Conservation (phyloP, 2,113 vertebrate species). For the Lipophrys pholis region DNA sequence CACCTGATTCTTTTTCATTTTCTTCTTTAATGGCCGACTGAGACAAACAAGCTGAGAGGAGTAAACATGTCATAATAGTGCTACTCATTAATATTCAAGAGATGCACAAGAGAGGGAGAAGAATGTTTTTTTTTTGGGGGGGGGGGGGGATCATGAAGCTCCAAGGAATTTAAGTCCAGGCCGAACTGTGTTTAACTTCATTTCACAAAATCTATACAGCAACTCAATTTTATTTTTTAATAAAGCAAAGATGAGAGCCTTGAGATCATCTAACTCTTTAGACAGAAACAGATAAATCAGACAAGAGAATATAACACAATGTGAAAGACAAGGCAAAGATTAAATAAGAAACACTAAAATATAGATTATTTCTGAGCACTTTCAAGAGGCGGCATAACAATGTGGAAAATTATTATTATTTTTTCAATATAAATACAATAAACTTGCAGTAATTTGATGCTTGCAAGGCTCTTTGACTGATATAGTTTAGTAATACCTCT, state of each 20-base stretch:
- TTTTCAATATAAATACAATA: too few relatives aligned
- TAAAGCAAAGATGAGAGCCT: neutral
- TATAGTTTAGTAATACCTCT: too few relatives aligned
- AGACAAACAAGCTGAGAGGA: slow-evolving; percentile 19
- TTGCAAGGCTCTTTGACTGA: too few relatives aligned
- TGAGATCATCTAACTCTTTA: neutral
- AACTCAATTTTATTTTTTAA: neutral
- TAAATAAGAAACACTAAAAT: too few relatives aligned
- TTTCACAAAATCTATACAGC: neutral
- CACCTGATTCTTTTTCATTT: too few relatives aligned
- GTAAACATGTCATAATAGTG: slow-evolving; percentile 6
- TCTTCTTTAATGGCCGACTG: slow-evolving; percentile 1
- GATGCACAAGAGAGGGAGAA: slow-evolving; percentile 6
- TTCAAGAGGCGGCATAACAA: too few relatives aligned
- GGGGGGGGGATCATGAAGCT: slow-evolving; percentile 6
- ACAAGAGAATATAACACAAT: neutral
- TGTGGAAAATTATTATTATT: too few relatives aligned
- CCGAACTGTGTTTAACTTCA: neutral
- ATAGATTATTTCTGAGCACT: too few relatives aligned
- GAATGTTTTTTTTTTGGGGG: slow-evolving; percentile 23
- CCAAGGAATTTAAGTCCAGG: slow-evolving; percentile 9
- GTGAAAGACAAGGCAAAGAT: neutral
- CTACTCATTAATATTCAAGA: slow-evolving; percentile 23
- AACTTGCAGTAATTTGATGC: too few relatives aligned
- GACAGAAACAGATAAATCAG: neutral